Percentiles rank a stretch among this genome's conserved stretches.
Conservation (phyloP, 1,140 invertebrate species). For the Calycopis cecrops region DNA sequence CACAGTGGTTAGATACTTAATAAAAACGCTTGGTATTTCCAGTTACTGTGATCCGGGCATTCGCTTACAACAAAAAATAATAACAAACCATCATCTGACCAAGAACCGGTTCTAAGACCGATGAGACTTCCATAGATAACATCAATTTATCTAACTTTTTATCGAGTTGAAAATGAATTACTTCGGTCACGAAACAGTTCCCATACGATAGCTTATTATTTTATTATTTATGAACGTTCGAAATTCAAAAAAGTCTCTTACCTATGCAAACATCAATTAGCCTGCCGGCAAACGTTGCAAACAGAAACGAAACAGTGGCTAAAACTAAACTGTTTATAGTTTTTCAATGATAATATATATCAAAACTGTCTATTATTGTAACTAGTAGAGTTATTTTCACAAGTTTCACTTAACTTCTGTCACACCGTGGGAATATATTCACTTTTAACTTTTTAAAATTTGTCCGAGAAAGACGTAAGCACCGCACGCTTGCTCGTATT, state of each 20-base stretch:
- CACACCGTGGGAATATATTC: neutral
- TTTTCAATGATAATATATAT: neutral
- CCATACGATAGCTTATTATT: too few relatives aligned
- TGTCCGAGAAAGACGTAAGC: neutral
- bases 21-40: conserved; percentile 3
- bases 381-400: neutral
- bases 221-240: too few relatives aligned
- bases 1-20: neutral
- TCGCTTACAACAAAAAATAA: conserved; percentile 5
- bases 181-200: neutral
- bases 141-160: conserved; percentile 10
- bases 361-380: neutral
- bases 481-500: neutral
- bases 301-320: neutral
- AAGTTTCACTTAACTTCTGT: conserved; percentile 5
- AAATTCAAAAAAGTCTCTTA: neutral
- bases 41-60: neutral
- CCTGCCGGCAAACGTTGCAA: neutral
- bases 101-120: conserved; percentile 3
- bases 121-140: conserved; percentile 5
- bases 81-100: conserved; percentile 10
- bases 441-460: conserved; percentile 1
- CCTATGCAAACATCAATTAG: neutral
- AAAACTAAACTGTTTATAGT: neutral
- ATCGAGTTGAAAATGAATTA: conserved; percentile 1